Percentiles rank a stretch among this genome's conserved stretches.
Conservation (phyloP, 2,797 vertebrate species). For the Lindbergichthys nudifrons region DNA sequence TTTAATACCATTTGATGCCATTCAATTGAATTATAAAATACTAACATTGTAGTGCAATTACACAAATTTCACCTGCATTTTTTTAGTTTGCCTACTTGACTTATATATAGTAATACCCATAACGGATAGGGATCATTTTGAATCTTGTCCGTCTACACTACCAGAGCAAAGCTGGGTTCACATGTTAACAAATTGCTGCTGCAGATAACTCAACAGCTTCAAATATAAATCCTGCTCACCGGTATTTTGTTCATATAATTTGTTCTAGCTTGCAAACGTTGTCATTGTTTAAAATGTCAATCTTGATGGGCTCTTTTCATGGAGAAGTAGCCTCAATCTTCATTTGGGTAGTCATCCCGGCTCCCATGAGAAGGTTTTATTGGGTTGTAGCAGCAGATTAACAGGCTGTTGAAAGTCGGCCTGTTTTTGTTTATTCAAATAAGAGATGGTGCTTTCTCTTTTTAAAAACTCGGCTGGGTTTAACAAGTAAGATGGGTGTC, state of each 20-base stretch:
- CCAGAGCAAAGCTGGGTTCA: no score
- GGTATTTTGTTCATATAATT: not conserved
- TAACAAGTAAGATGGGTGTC: not conserved
- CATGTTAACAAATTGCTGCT: no score
- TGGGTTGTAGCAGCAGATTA: not conserved
- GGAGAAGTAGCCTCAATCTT: not conserved
- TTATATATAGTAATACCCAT: no score
- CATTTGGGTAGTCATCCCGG: not conserved
- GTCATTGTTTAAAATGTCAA: not conserved
- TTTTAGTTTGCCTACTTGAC: no score
- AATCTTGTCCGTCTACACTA: no score
- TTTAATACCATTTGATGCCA: no score
- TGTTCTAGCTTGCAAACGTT: not conserved
- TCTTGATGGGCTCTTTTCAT: not conserved
- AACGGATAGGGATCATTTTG: no score
- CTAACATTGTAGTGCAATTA: no score
- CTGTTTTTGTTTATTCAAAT: conserved; percentile 76
- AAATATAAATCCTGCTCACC: no score
- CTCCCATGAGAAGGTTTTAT: not conserved
- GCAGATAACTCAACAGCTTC: no score
- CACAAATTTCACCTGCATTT: no score
- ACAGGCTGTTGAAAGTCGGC: conserved; percentile 16
- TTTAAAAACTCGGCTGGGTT: not conserved
- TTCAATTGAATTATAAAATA: no score
- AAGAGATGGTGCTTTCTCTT: not conserved